A percentile compares a stretch with the other conserved stretches of the same genome.
Conservation (phyloP, 2,888 invertebrate genomes). For the Hirtodrosophila confusa region DNA sequence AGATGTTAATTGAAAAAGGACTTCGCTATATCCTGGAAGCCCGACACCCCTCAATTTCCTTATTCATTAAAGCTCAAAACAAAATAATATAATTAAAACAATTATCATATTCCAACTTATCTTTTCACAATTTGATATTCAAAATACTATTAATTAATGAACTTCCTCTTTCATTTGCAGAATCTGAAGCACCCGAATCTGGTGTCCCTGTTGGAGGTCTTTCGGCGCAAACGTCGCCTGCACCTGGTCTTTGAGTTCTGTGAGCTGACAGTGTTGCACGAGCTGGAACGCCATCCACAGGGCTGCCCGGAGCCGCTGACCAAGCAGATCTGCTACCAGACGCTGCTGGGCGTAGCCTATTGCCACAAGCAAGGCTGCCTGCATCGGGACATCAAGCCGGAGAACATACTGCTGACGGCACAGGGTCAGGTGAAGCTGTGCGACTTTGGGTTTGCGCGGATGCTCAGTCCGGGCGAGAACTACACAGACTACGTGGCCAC, state of each 20-base stretch:
- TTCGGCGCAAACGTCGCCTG: conserved; percentile 96
- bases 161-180: conserved; percentile 85
- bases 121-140: no score
- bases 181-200: conserved; percentile 99
- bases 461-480: conserved; percentile 98
- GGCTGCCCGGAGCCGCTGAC: conserved; percentile 96
- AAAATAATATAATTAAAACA: no score
- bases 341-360: conserved; percentile 96
- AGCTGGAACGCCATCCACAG: conserved; percentile 96
- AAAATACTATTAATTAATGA: no score
- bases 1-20: no score
- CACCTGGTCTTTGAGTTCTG: conserved; percentile 99
- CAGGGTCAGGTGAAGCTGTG: conserved; percentile 97
- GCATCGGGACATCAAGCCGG: conserved; percentile 99
- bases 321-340: conserved; percentile 97
- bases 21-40: no score
- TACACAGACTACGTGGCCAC: conserved; percentile 99
- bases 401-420: conserved; percentile 97
- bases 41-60: no score
- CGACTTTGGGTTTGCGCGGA: conserved; percentile 99
- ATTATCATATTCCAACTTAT: no score
- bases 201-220: conserved; percentile 98
- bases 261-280: conserved; percentile 97
- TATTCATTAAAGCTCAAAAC: no score
- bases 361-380: conserved; percentile 98